Conservation (phyloP, 2,797 vertebrate species). For the Betta splendens region DNA sequence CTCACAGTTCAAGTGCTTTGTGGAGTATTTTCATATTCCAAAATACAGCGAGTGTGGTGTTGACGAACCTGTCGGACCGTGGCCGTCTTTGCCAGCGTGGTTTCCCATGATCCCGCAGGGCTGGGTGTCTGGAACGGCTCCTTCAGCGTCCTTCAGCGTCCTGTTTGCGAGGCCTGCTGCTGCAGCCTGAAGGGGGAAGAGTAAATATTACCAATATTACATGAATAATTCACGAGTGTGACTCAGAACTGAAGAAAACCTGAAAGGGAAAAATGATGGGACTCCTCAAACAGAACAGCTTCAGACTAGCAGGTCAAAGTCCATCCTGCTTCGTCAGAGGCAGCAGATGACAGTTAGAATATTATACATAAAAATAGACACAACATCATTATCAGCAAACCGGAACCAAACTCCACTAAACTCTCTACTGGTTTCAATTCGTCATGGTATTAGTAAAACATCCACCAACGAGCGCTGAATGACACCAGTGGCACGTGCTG, state of each 20-base stretch:
- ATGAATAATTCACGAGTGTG: slow-evolving; percentile 20
- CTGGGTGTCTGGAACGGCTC: slow-evolving; percentile 3
- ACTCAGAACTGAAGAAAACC: slow-evolving; percentile 30
- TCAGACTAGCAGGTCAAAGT: slow-evolving; percentile 3
- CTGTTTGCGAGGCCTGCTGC: slow-evolving; percentile 12
- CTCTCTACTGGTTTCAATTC: slow-evolving; percentile 11
- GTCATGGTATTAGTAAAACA: accelerated
- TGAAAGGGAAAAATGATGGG: too few species aligned
- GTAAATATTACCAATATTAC: slow-evolving; percentile 1
- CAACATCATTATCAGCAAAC: neutral
- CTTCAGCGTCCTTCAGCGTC: slow-evolving; percentile 47
- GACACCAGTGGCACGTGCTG: too few species aligned
- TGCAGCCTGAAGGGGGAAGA: slow-evolving; percentile 29
- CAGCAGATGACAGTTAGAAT: too few species aligned
- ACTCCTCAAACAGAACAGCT: too few species aligned
- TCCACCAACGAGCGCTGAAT: neutral
- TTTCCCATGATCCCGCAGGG: slow-evolving; percentile 71
- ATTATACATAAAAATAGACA: too few species aligned
- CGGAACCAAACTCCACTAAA: slow-evolving; percentile 6
- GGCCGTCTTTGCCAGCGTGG: slow-evolving; percentile 57
- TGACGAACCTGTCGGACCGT: slow-evolving; percentile 55
- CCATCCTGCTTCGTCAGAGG: too few species aligned
- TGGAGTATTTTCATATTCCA: neutral
- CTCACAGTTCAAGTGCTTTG: neutral
- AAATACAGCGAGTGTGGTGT: neutral